Percentiles rank a stretch among this genome's conserved stretches.
These are phyloP conservation scores for Corapipo altera DNA, from an alignment of 2,113 vertebrate genomes.

Conservation along the genomic window DNA sequence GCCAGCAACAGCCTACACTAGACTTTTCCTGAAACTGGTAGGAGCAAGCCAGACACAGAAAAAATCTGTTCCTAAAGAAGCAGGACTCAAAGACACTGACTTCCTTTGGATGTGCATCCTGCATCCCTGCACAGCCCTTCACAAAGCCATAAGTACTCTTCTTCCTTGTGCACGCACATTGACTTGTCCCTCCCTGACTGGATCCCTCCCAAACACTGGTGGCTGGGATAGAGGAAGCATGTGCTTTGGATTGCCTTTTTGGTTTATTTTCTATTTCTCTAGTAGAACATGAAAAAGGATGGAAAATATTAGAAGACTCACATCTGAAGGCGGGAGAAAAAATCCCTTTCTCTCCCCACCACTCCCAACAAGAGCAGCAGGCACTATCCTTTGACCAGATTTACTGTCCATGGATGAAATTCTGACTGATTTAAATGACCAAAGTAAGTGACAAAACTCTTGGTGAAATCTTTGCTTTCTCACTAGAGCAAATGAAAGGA, in stretches of 20 bases:
- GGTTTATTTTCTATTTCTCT: not conserved
- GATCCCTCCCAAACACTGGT: accelerated
- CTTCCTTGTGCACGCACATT: not conserved
- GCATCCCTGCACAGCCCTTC: not conserved
- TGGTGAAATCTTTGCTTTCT: not conserved
- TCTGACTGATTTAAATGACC: not conserved
- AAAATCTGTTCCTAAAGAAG: not conserved
- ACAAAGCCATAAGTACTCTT: not conserved
- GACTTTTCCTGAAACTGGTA: not conserved
- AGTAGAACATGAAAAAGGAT: not conserved
- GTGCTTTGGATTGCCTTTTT: not conserved
- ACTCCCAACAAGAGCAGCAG: not conserved
- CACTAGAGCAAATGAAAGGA: not conserved
- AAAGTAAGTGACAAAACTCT: not conserved
- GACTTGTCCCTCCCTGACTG: not conserved
- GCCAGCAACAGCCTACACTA: not conserved
- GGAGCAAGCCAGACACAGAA: not conserved
- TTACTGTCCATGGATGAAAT: not conserved
- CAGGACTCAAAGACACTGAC: accelerated
- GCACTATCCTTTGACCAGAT: not conserved
- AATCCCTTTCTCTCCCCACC: accelerated
- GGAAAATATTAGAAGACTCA: not conserved
- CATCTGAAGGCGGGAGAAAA: not conserved
- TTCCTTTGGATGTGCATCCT: not conserved
- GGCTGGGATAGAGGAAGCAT: accelerated